These are phyloP conservation scores for Bombylius major DNA, from an alignment of 2,888 invertebrate species.

Conservation along the genomic window DNA sequence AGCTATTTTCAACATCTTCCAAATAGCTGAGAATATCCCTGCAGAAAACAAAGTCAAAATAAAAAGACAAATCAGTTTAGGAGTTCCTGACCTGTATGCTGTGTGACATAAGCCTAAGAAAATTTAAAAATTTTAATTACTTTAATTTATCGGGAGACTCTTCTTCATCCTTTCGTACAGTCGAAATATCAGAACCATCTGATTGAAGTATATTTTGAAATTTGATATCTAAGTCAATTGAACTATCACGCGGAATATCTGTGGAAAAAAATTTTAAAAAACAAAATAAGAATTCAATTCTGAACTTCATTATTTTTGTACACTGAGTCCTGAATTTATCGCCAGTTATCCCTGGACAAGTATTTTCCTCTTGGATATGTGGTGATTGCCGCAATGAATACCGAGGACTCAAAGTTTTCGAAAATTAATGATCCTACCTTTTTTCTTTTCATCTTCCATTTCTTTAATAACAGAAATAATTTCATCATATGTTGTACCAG, in stretches of 20 bases:
- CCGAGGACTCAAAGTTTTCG: no score
- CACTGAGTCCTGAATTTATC: no score
- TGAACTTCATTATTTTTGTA: no score
- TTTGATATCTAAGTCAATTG: constrained; percentile 5
- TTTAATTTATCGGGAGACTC: constrained; percentile 12
- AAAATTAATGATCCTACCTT: constrained; percentile 18
- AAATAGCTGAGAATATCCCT: constrained; percentile 35
- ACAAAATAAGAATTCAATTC: no score
- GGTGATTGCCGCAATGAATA: no score
- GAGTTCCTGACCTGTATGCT: no score
- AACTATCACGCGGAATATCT: not conserved
- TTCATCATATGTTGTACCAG: constrained; percentile 34
- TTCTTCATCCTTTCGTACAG: not conserved
- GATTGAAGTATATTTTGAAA: constrained; percentile 4
- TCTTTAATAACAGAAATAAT: constrained; percentile 37
- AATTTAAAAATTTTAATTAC: constrained; percentile 9
- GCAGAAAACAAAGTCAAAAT: not conserved
- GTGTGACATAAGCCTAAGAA: no score
- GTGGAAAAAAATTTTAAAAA: not conserved
- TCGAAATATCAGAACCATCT: not conserved
- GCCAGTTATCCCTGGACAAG: no score
- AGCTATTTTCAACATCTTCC: constrained; percentile 35
- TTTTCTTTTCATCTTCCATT: constrained; percentile 35
- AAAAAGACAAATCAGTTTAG: no score
- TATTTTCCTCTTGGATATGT: no score